Evolutionary conservation across 2,888 invertebrate genomes (phyloP).

Genomic region (Acronicta psi): DNA sequence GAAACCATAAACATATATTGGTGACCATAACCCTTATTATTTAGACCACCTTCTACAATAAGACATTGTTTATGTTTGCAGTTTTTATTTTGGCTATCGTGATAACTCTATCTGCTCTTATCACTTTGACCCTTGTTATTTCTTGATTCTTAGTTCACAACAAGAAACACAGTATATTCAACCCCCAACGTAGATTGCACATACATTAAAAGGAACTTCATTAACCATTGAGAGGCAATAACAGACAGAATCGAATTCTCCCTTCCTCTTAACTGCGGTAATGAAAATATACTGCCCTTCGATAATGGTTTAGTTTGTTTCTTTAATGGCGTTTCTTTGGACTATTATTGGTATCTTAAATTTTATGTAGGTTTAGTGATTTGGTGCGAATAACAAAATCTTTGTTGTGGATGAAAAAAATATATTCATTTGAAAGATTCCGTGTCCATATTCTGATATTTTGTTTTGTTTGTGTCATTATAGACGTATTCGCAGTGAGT

Average conservation of each 20-base stretch:
- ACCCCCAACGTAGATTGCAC: constrained; percentile 49
- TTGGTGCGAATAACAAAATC: constrained; percentile 6
- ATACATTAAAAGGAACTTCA: constrained; percentile 75
- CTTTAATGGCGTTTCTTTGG: constrained; percentile 59
- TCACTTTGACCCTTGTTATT: too few relatives aligned
- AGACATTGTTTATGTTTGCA: too few relatives aligned
- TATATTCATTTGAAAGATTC: too few relatives aligned
- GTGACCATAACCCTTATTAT: too few relatives aligned
- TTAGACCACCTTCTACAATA: too few relatives aligned
- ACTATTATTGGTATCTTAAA: constrained; percentile 30
- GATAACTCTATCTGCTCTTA: too few relatives aligned
- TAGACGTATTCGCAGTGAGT: too few relatives aligned
- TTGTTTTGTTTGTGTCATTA: too few relatives aligned
- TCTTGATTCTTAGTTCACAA: neutral
- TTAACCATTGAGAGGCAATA: constrained; percentile 78
- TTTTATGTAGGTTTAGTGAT: constrained; percentile 12
- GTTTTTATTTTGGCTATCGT: too few relatives aligned
- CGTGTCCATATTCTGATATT: too few relatives aligned
- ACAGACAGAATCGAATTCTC: constrained; percentile 69
- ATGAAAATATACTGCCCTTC: constrained; percentile 65
- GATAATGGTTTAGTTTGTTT: constrained; percentile 66
- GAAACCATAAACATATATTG: too few relatives aligned
- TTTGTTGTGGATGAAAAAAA: neutral
- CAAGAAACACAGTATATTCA: neutral
- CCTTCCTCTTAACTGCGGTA: constrained; percentile 61